Evolutionary conservation across 2,888 invertebrate genomes (phyloP).

Genomic region (Leptopilina drosophilae): DNA sequence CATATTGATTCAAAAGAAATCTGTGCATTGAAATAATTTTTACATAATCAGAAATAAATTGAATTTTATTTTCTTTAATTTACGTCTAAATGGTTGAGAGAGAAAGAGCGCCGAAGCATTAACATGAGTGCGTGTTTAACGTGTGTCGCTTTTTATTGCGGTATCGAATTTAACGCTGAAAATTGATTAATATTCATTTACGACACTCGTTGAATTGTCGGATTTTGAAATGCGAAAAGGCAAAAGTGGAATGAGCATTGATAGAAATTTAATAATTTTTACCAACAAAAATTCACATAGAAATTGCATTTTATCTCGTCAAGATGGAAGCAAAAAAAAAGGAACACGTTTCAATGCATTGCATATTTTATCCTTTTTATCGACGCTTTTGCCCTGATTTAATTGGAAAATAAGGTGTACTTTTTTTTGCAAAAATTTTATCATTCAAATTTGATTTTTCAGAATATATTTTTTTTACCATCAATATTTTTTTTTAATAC

Average conservation of each 20-base stretch:
- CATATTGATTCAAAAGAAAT: neutral
- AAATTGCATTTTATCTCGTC: slow-evolving; percentile 4
- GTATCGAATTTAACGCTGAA: slow-evolving; percentile 62
- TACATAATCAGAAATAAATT: neutral
- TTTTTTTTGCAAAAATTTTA: neutral
- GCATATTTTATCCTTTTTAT: neutral
- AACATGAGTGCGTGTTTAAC: slow-evolving; percentile 56
- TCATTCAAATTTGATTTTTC: neutral
- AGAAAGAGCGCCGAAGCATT: slow-evolving; percentile 54
- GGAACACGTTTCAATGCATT: slow-evolving; percentile 13
- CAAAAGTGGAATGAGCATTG: slow-evolving; percentile 19
- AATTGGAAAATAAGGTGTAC: neutral
- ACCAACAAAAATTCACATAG: slow-evolving; percentile 14
- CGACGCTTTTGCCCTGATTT: slow-evolving; percentile 1
- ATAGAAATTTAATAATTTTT: slow-evolving; percentile 42
- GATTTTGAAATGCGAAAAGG: slow-evolving; percentile 34
- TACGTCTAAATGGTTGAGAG: slow-evolving; percentile 53
- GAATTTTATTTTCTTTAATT: slow-evolving; percentile 17
- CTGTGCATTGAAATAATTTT: neutral
- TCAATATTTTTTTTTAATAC: neutral
- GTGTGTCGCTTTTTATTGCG: slow-evolving; percentile 62
- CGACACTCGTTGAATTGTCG: slow-evolving; percentile 50
- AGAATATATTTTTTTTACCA: neutral
- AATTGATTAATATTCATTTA: slow-evolving; percentile 70
- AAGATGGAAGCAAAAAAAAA: neutral